A percentile compares a stretch with the other conserved stretches of the same genome.
Evolutionary conservation across 1,140 invertebrate genomes (phyloP).

Genomic region (Drosophila ogumai): DNA sequence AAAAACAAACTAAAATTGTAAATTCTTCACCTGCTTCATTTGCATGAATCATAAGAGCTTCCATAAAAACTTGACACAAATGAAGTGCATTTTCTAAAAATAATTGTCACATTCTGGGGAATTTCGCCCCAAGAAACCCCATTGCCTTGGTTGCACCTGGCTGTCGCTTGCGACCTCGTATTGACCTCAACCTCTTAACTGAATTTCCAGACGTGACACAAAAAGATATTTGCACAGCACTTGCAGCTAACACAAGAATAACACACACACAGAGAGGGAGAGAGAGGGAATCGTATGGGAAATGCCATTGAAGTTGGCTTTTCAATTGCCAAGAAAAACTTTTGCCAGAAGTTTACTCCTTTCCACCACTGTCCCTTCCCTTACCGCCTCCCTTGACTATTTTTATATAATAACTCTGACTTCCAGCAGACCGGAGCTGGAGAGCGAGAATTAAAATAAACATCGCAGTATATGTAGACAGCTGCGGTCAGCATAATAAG

Average conservation of each 20-base stretch:
- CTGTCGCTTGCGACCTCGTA: slow-evolving; percentile 21
- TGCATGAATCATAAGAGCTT: slow-evolving; percentile 10
- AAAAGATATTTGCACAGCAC: slow-evolving; percentile 65
- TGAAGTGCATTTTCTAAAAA: slow-evolving; percentile 9
- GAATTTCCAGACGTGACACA: slow-evolving; percentile 37
- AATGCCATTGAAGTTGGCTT: slow-evolving; percentile 53
- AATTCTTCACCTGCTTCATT: background rate
- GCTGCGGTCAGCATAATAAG: slow-evolving; percentile 1
- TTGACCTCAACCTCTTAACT: slow-evolving; percentile 47
- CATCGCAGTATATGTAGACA: slow-evolving; percentile 43
- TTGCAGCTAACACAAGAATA: slow-evolving; percentile 62
- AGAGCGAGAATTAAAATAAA: slow-evolving; percentile 77
- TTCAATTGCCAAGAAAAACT: slow-evolving; percentile 79
- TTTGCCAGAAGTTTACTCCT: slow-evolving; percentile 67
- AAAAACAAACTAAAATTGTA: background rate
- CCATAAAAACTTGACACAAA: slow-evolving; percentile 14
- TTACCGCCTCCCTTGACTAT: slow-evolving; percentile 46
- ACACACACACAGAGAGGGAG: slow-evolving; percentile 22
- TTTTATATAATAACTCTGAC: slow-evolving; percentile 58
- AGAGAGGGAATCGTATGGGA: slow-evolving; percentile 32
- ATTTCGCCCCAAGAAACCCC: slow-evolving; percentile 8
- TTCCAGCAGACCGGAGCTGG: slow-evolving; percentile 20
- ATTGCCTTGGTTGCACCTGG: slow-evolving; percentile 40
- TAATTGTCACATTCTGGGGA: slow-evolving; percentile 28
- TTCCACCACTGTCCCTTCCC: slow-evolving; percentile 2